Evolutionary conservation across 2,797 vertebrate genomes (phyloP), one percentile per base, ranked within the genome.

Genomic region (Stomatorhinus walkeri): DNA sequence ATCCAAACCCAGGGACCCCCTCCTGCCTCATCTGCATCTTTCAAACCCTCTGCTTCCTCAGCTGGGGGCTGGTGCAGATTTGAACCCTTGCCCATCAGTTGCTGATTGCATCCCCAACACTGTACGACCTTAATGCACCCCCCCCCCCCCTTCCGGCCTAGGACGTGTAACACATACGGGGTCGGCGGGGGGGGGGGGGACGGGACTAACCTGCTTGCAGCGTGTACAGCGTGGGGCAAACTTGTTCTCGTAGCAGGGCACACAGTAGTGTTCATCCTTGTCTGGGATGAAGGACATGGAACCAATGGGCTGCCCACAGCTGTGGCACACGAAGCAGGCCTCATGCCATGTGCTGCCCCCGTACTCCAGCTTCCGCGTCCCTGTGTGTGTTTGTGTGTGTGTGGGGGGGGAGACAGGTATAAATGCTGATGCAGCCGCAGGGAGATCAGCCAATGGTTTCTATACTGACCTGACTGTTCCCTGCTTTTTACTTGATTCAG

Each of bases 251-350:
- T 99, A 99, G 92, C 98, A 99, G 91, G 98, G 92, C 86, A 99
- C 98, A 4, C 98, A 99, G 96, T 99, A 99, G 94, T 99, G 97
- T 88, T 98, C 97, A 19, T 97, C 97, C 92, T 99, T 97, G 94
- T 99, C 98, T 0, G 98, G 98, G 94, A 99, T 98, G 92, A 99
- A 99, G 91, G 98, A 99, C 48, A 97, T 97, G 0, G 98, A 98
- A 81, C 98, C 98, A 0, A 99, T 98, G 0, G 98, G 98, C 94
- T 99, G 97, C 92, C 98, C 96, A 92, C 98, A 99, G 94, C 97
- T 97, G 93, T 97, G 97, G 94, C 98, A 99, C 89, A 98, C 96
- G 93, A 99, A 99, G 93, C 98, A 99, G 87, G 95, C 95, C 91
- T 99, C 98, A 0, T 99, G 98, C 98, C 98, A 99, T 4, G 98